A percentile compares a stretch with the other conserved stretches of the same genome.
These are phyloP conservation scores for Diabrotica balteata DNA, from an alignment of 2,888 invertebrate species.

Conservation along the genomic window DNA sequence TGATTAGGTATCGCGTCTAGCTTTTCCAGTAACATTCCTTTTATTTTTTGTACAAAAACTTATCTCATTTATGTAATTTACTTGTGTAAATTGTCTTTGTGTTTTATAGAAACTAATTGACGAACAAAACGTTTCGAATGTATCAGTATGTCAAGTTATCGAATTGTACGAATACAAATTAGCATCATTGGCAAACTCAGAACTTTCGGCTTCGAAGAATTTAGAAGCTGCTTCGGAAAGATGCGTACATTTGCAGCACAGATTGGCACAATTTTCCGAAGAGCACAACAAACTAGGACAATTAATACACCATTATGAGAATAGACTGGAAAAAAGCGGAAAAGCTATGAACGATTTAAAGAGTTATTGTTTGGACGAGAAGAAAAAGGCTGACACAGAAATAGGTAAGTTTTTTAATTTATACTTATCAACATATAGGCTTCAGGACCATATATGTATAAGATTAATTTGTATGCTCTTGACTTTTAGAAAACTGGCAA, in stretches of 20 bases:
- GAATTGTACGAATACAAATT: constrained; percentile 77
- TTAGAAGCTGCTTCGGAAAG: constrained; percentile 64
- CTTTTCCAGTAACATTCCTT: too few relatives aligned
- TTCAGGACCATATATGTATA: too few relatives aligned
- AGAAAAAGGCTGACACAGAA: constrained; percentile 23
- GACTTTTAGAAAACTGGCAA: constrained; percentile 44
- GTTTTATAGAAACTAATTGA: constrained; percentile 33
- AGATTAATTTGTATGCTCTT: too few relatives aligned
- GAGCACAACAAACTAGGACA: constrained; percentile 63
- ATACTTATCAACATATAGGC: too few relatives aligned
- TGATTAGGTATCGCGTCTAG: too few relatives aligned
- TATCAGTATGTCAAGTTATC: constrained; percentile 73
- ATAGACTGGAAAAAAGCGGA: constrained; percentile 60
- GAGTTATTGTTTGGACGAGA: constrained; percentile 19
- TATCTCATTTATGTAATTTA: too few relatives aligned
- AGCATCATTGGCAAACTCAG: constrained; percentile 64
- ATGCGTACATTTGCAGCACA: constrained; percentile 63
- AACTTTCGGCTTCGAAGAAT: constrained; percentile 62
- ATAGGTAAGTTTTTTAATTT: constrained; percentile 18
- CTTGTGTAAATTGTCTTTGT: neutral
- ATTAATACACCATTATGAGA: constrained; percentile 62
- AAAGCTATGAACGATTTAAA: constrained; percentile 47
- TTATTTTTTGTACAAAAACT: too few relatives aligned
- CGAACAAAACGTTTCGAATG: constrained; percentile 61
- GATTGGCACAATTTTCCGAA: constrained; percentile 60